These are phyloP conservation scores for Anthrax anthrax DNA, from an alignment of 2,888 invertebrate genomes.

Conservation along the genomic window DNA sequence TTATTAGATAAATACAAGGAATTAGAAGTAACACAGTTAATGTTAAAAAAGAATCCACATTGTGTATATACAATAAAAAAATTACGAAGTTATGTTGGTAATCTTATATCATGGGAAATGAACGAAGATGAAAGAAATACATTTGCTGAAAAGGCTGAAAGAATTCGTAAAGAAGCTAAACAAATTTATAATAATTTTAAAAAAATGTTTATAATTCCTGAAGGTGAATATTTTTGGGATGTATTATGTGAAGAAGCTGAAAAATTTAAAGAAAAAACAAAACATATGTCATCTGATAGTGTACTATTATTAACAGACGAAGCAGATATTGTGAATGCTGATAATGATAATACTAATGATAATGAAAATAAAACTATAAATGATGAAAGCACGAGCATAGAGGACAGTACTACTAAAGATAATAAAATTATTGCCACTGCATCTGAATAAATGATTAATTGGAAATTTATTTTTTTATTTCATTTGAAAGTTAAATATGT, in stretches of 20 bases:
- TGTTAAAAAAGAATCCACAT: constrained; percentile 68
- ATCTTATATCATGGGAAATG: constrained; percentile 58
- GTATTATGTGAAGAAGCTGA: constrained; percentile 52
- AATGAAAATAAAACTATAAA: not conserved
- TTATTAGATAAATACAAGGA: constrained; percentile 46
- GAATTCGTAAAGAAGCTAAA: constrained; percentile 55
- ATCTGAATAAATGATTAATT: too few relatives aligned
- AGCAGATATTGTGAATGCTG: not conserved
- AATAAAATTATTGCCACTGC: too few relatives aligned
- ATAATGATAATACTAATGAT: too few relatives aligned
- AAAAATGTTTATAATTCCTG: constrained; percentile 47
- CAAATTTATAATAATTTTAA: constrained; percentile 31
- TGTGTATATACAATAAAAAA: constrained; percentile 64
- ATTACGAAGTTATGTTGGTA: constrained; percentile 64
- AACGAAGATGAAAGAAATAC: constrained; percentile 42
- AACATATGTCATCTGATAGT: constrained; percentile 34
- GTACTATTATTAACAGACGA: constrained; percentile 1
- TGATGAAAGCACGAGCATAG: too few relatives aligned
- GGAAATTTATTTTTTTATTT: too few relatives aligned
- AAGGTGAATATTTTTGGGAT: constrained; percentile 55
- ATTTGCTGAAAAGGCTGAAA: constrained; percentile 53
- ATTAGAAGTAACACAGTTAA: constrained; percentile 43
- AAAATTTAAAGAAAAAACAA: constrained; percentile 51
- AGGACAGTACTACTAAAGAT: too few relatives aligned
- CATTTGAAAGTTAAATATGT: too few relatives aligned